Evolutionary conservation across 2,113 vertebrate species (phyloP), one percentile per base, ranked within the genome.

Genomic region (Holacanthus passer): DNA sequence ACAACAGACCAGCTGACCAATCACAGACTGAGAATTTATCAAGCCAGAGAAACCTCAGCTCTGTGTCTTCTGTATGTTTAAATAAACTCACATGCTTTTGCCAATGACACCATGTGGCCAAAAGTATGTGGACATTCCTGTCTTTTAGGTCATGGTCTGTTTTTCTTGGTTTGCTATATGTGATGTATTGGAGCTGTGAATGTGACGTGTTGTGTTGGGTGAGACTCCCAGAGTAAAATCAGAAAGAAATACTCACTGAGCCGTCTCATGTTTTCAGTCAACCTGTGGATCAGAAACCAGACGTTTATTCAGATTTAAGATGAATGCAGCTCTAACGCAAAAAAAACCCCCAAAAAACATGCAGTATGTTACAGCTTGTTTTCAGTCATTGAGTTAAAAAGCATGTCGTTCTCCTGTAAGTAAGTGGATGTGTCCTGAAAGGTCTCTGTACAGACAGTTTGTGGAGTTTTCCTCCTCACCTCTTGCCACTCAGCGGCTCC

Each of bases 201-300:
- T 56, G 24, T 56, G 50, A 50, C 7, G 17, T 13, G 13, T 24
- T 24, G 39, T 41, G 39, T 41, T 41, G 11, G 11, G 39, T 41
- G 9, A 41, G 7, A 37, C 35, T 37, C 35, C 35, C 35, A 10
- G 10, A 52, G 48, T 7, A n/a, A 20, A 53, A 4, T 59, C 14
- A 16, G 17, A 29, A 7, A 58, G 7, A 59, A 43, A 73, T 87
- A 98, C 98, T 98, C 92, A 99, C 98, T 99, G 90, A 99, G 94
- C 60, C 98, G 94, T 87, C 97, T 96, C 98, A 99, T 99, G 94
- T 99, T 99, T 93, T 99, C 98, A 27, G 98, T 99, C 91, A 99
- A 91, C 89, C 98, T 99, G 90, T 14, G 86, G 92, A 90, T 85
- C 53, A 88, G 35, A 85, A 65, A 84, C 13, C 37, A 32, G 11